phyloP scores from a whole-genome alignment of 1,140 invertebrate genomes.

The Arctopsyche grandis region DNA sequence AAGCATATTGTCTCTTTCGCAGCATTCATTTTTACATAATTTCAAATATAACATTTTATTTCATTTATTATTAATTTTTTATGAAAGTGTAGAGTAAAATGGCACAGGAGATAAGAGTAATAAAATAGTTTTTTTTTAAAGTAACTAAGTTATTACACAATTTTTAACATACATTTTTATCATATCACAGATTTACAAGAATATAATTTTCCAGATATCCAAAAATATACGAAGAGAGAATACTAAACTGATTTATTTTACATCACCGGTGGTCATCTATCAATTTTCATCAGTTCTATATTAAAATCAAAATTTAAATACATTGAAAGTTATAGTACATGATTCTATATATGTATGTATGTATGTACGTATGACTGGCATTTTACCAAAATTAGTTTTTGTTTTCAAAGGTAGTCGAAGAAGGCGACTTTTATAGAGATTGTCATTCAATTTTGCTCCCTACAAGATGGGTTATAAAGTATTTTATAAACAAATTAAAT shows the following conservation, averaged over 20 bases:
- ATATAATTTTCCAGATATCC: slow-evolving; percentile 17
- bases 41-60: background rate
- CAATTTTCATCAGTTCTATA: background rate
- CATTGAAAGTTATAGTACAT: background rate
- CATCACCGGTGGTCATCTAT: background rate
- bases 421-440: background rate
- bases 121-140: slow-evolving; percentile 17
- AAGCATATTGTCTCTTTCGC: slow-evolving; percentile 20
- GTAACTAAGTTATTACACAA: background rate
- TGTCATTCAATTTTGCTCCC: slow-evolving; percentile 15
- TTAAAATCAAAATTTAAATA: background rate
- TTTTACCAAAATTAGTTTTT: background rate
- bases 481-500: too few species aligned
- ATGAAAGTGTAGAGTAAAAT: background rate
- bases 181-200: slow-evolving; percentile 18
- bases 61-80: background rate
- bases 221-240: slow-evolving; percentile 12
- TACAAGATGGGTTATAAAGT: background rate
- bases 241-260: background rate
- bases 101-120: slow-evolving; percentile 18
- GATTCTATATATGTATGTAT: background rate
- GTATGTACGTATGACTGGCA: background rate
- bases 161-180: slow-evolving; percentile 6
- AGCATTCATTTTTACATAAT: background rate
- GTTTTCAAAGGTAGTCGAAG: background rate